Evolutionary conservation across 2,888 invertebrate genomes (phyloP).

Genomic region (Pristionchus maxplancki): DNA sequence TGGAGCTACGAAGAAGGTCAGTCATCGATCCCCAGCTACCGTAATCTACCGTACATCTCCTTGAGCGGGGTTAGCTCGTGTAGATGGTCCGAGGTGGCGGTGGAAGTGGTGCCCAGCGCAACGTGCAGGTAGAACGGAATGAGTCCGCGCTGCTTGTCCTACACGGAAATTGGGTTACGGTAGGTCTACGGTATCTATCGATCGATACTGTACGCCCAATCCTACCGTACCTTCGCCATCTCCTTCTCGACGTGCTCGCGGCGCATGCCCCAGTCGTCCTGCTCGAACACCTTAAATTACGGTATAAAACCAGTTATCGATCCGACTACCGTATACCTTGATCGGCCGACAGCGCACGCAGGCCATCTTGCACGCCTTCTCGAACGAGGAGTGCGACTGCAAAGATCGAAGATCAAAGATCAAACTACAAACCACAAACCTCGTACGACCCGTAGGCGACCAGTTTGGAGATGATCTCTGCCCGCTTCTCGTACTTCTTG

Average conservation of each 20-base stretch:
- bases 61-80: constrained; percentile 81
- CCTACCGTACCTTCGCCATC: constrained; percentile 85
- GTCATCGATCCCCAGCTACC: constrained; percentile 79
- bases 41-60: constrained; percentile 86
- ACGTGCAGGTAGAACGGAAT: constrained; percentile 93
- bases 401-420: constrained; percentile 29
- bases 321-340: too few relatives aligned
- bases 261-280: constrained; percentile 86
- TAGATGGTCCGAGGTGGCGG: constrained; percentile 94
- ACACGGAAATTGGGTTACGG: not conserved
- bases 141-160: constrained; percentile 89
- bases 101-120: constrained; percentile 95
- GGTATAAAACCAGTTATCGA: too few relatives aligned
- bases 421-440: not conserved
- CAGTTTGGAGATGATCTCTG: constrained; percentile 88
- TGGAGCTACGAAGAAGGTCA: too few relatives aligned
- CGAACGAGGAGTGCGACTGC: constrained; percentile 92
- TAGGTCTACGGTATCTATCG: not conserved
- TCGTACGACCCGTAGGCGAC: constrained; percentile 98
- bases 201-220: too few relatives aligned
- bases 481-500: constrained; percentile 22
- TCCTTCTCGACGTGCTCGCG: constrained; percentile 83
- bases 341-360: constrained; percentile 92
- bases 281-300: constrained; percentile 88
- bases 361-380: constrained; percentile 93